Evolutionary conservation across 1,140 invertebrate genomes (phyloP).

Genomic region (Zaprionus tsacasi): DNA sequence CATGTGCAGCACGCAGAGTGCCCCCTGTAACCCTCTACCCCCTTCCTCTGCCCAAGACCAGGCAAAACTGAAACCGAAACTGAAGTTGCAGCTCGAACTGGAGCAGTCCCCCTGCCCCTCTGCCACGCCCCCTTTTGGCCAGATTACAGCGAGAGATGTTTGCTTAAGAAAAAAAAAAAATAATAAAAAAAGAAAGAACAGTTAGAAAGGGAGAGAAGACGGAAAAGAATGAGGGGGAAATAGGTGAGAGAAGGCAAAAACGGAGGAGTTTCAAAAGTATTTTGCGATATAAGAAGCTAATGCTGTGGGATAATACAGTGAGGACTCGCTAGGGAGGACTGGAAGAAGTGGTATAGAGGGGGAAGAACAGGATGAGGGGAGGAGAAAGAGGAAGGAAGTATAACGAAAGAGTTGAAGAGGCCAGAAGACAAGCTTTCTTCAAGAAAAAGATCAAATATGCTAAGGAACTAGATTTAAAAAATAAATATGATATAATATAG

Average conservation of each 20-base stretch:
- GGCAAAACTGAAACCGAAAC: constrained; percentile 27
- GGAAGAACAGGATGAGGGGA: background rate
- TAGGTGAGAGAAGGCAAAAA: background rate
- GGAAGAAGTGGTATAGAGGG: background rate
- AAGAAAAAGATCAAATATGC: too few relatives aligned
- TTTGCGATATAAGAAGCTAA: background rate
- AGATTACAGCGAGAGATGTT: background rate
- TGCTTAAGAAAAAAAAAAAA: constrained; percentile 1
- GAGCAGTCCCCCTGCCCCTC: background rate
- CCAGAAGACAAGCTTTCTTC: too few relatives aligned
- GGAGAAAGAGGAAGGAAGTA: background rate
- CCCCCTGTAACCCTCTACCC: background rate
- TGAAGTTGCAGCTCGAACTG: constrained; percentile 21
- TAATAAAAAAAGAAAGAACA: background rate
- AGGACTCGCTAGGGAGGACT: background rate
- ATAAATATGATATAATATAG: too few relatives aligned
- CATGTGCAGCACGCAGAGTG: constrained; percentile 41
- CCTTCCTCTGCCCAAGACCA: too few relatives aligned
- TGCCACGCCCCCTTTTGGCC: background rate
- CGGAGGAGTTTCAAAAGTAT: background rate
- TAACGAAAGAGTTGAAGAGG: background rate
- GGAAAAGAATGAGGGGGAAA: background rate
- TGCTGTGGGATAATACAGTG: constrained; percentile 5
- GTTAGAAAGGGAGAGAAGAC: background rate
- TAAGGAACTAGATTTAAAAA: too few relatives aligned